A percentile compares a stretch with the other conserved stretches of the same genome.
These are phyloP conservation scores for Sebastes nivosus DNA, from an alignment of 2,797 vertebrate genomes.

Conservation along the genomic window DNA sequence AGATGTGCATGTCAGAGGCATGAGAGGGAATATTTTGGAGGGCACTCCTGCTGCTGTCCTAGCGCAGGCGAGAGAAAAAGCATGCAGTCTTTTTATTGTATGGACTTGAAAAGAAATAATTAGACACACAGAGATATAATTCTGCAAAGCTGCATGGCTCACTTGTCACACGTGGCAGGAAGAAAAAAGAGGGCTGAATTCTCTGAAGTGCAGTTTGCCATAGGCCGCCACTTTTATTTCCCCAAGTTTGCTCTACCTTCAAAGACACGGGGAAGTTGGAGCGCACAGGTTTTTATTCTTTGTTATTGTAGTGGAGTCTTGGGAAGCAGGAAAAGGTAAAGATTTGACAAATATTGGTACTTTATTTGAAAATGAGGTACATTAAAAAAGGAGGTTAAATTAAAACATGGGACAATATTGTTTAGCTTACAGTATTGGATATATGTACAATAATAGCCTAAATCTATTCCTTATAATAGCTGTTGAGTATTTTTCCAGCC, in stretches of 20 bases:
- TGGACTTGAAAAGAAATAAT: constrained; percentile 83
- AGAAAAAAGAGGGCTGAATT: constrained; percentile 55
- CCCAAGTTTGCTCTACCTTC: constrained; percentile 78
- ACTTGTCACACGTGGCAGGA: constrained; percentile 78
- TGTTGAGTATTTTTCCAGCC: background rate
- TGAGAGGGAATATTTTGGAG: constrained; percentile 77
- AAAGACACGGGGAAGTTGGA: constrained; percentile 68
- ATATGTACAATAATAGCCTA: background rate
- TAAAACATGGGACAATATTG: background rate
- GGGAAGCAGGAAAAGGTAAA: background rate
- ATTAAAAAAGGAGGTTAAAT: background rate
- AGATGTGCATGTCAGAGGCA: constrained; percentile 80
- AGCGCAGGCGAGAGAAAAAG: constrained; percentile 54
- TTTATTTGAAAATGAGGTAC: background rate
- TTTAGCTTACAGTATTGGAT: background rate
- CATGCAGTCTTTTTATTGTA: constrained; percentile 75
- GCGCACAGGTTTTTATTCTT: constrained; percentile 20
- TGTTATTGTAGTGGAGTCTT: constrained; percentile 39
- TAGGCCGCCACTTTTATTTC: constrained; percentile 74
- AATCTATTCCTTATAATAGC: background rate
- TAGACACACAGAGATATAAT: constrained; percentile 82
- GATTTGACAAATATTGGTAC: constrained; percentile 18
- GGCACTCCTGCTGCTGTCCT: constrained; percentile 76
- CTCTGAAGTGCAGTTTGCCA: constrained; percentile 79
- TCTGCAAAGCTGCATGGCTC: constrained; percentile 71